Evolutionary conservation across 1,140 invertebrate genomes (phyloP).

Genomic region (Bilobella aurantiaca): DNA sequence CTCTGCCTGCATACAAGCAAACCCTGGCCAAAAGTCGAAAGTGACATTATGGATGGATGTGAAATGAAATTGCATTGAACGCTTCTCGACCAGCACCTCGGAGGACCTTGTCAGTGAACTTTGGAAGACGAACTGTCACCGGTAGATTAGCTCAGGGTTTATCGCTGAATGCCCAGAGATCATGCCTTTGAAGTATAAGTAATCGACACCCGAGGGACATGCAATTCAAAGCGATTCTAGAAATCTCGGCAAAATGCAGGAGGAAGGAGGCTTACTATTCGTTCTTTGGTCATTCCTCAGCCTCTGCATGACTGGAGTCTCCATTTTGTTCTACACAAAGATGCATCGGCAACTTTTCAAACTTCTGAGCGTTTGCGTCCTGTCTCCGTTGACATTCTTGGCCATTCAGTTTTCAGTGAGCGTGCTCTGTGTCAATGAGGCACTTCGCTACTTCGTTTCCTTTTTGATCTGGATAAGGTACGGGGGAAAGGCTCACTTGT

Average conservation of each 20-base stretch:
- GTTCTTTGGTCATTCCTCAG: not conserved
- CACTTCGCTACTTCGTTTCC: not conserved
- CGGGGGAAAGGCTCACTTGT: not conserved
- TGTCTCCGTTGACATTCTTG: not conserved
- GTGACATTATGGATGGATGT: too few species aligned
- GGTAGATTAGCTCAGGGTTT: too few species aligned
- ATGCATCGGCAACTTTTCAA: not conserved
- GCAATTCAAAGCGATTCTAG: not conserved
- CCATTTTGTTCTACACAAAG: not conserved
- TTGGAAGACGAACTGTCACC: too few species aligned
- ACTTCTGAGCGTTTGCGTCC: not conserved
- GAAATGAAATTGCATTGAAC: not conserved
- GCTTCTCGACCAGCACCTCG: too few species aligned
- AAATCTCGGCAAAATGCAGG: not conserved
- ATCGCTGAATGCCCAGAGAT: too few species aligned
- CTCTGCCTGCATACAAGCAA: too few species aligned
- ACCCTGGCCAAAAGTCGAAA: too few species aligned
- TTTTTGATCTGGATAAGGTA: not conserved
- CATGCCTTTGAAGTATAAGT: too few species aligned
- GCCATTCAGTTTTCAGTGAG: not conserved
- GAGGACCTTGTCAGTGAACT: not conserved
- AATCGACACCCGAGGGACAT: too few species aligned
- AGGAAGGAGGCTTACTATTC: not conserved
- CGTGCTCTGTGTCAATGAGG: not conserved
- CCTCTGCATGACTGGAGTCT: not conserved